These are phyloP conservation scores for Phrynocephalus vlangalii DNA, from an alignment of 2,797 vertebrate genomes.

Conservation along the genomic window DNA sequence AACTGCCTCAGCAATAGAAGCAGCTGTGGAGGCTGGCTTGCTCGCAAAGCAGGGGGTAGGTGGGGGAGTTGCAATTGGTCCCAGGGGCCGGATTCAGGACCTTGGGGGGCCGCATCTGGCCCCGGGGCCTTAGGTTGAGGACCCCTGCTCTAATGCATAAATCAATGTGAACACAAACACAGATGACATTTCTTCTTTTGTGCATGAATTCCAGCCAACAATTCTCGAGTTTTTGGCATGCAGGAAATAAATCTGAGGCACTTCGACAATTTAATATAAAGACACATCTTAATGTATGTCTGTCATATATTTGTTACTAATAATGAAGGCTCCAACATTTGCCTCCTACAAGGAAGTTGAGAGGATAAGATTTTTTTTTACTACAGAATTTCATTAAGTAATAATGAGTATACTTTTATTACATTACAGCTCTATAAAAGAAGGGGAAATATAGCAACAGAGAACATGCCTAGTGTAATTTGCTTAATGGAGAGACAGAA, in stretches of 20 bases:
- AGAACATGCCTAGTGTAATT: not conserved
- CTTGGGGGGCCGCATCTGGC: no score
- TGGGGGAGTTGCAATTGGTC: no score
- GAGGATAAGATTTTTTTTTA: not conserved
- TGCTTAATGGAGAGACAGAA: not conserved
- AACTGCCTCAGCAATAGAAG: no score
- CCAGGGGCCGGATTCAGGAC: no score
- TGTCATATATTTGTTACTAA: conserved; percentile 16
- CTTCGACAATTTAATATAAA: not conserved
- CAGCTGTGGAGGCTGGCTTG: no score
- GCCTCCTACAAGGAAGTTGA: conserved; percentile 1
- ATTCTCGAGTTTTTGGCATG: not conserved
- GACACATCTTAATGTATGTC: not conserved
- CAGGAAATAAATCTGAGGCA: not conserved
- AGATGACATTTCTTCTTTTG: not conserved
- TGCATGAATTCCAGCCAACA: not conserved
- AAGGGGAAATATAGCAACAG: not conserved
- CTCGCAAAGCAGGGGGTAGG: no score
- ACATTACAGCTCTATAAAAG: not conserved
- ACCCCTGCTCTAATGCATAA: not conserved
- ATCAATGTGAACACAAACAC: not conserved
- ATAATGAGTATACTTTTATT: not conserved
- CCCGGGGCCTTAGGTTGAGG: no score
- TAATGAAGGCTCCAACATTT: not conserved
- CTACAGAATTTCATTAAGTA: not conserved